Percentiles rank a stretch among this genome's conserved stretches.
Evolutionary conservation across 92 coral and sea anemone genomes (phyloP).

Genomic region (Epizoanthus fatuus): DNA sequence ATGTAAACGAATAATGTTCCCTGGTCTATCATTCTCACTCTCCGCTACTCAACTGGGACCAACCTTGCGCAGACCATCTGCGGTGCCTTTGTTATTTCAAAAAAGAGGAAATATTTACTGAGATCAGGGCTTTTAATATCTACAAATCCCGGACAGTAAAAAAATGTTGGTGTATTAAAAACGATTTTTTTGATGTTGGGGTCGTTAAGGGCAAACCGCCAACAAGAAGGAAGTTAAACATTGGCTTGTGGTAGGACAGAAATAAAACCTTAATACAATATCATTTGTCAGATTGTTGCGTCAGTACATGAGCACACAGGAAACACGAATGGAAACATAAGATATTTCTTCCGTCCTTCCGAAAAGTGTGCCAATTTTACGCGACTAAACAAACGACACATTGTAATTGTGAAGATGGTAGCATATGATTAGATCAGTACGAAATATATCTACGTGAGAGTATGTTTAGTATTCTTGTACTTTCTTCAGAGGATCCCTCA

Average conservation of each 20-base stretch:
- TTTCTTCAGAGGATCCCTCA: not conserved
- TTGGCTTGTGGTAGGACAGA: not conserved
- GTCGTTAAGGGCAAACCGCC: not conserved
- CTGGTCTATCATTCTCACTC: not conserved
- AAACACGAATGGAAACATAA: slow-evolving; percentile 7
- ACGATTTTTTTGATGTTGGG: not conserved
- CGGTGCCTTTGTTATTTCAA: not conserved
- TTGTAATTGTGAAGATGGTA: not conserved
- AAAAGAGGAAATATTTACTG: not conserved
- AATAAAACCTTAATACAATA: slow-evolving; percentile 12
- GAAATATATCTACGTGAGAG: not conserved
- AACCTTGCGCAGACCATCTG: not conserved
- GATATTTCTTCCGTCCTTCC: slow-evolving; percentile 25
- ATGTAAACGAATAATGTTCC: slow-evolving; percentile 18
- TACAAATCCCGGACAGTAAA: not conserved
- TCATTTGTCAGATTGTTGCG: slow-evolving; percentile 25
- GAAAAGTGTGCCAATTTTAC: slow-evolving; percentile 18
- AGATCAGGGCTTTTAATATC: not conserved
- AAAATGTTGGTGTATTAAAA: not conserved
- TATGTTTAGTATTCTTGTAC: not conserved
- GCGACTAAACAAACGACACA: slow-evolving; percentile 10
- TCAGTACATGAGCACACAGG: slow-evolving; percentile 13
- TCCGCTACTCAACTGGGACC: not conserved
- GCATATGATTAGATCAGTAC: not conserved
- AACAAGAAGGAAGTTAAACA: not conserved